Evolutionary conservation across 2,113 vertebrate genomes (phyloP), one percentile per base, ranked within the genome.

Genomic region (Amphiprion percula): DNA sequence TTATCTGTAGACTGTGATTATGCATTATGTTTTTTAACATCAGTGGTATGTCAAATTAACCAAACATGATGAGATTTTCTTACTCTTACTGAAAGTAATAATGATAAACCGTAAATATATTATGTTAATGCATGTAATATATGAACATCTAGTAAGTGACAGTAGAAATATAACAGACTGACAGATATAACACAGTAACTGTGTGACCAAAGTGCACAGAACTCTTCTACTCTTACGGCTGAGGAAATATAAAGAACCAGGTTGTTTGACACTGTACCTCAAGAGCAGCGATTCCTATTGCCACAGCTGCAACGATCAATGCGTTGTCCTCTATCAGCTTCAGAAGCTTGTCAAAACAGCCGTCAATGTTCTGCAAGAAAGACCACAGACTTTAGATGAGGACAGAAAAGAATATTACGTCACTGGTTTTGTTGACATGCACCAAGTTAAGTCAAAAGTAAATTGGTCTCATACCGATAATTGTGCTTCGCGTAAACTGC

Each of bases 261-360:
- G 11, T 5, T 66, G 17, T 52, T 67, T 67, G 17, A 21, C 23
- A 19, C 39, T 58, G 9, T 94, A 96, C 95, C 95, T 96, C 94
- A 1, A 96, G 76, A 5, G 50, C 90, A 19, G 87, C 84, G 6
- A 95, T 90, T 37, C 85, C 94, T 1, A 94, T 37, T 5, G 86
- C 92, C 21, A 95, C 91, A 1, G 23, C 93, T 28, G 88, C 94
- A 8, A 95, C 28, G 44, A 95, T 65, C 16, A 68, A 3, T 4
- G 88, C 78, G 0, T 96, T 95, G 0, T 90, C 58, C 64, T 91
- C 55, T 4, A 96, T 79, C 37, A 92, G 82, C 0, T 67, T 6
- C 64, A 93, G 2, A 30, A 96, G 67, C 5, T 46, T 83, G 0
- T 6, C 0, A 10, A 90, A 84, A 81, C 95, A 95, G 37, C 95